A percentile compares a stretch with the other conserved stretches of the same genome.
Evolutionary conservation across 2,797 vertebrate species (phyloP).

Genomic region (Platyrinchus mystaceus): DNA sequence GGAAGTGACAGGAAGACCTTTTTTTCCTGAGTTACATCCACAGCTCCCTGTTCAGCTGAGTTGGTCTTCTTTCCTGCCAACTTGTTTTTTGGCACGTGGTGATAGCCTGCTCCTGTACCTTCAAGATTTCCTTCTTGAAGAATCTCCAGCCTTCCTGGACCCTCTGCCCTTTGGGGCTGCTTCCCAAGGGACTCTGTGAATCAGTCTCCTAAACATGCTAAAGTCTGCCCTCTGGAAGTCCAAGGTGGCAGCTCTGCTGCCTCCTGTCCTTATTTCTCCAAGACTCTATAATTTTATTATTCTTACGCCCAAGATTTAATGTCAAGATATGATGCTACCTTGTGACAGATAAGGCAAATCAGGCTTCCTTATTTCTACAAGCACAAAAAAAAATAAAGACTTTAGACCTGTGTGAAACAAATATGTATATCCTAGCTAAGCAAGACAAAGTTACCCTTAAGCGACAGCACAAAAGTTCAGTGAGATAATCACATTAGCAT

Average conservation of each 20-base stretch:
- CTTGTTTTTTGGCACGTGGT: neutral
- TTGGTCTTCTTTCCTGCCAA: neutral
- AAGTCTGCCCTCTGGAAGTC: neutral
- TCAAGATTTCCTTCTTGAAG: neutral
- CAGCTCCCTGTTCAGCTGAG: neutral
- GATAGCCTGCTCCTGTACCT: neutral
- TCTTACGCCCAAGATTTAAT: neutral
- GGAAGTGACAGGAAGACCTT: neutral
- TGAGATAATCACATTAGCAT: slow-evolving; percentile 36
- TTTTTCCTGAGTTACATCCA: neutral
- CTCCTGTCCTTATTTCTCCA: neutral
- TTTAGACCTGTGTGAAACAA: neutral
- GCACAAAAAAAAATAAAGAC: neutral
- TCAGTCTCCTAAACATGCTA: neutral
- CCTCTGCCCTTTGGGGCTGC: neutral
- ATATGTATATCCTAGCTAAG: neutral
- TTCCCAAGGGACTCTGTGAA: neutral
- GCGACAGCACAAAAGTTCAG: slow-evolving; percentile 7
- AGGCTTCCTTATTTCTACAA: neutral
- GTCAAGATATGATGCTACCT: neutral
- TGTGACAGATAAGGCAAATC: neutral
- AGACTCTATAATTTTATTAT: neutral
- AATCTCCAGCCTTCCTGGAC: neutral
- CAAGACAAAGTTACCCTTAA: slow-evolving; percentile 14
- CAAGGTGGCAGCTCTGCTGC: neutral